Conservation (phyloP, 2,113 vertebrate genomes). For the Melanerpes formicivorus region DNA sequence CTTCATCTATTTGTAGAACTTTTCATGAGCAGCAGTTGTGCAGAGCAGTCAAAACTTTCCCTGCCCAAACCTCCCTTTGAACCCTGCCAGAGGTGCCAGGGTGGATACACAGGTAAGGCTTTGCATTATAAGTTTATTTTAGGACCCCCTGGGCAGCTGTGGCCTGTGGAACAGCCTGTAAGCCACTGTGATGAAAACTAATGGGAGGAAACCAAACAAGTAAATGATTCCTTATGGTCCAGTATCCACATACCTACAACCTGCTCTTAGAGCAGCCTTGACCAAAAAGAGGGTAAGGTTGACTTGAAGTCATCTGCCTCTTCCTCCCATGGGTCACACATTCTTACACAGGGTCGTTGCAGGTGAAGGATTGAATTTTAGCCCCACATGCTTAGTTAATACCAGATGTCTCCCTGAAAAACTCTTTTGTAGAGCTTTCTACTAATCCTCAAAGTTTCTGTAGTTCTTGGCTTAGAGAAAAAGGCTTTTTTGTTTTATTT, state of each 20-base stretch:
- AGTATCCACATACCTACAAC: background rate
- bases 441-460: conserved; percentile 16
- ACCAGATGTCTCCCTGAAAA: conserved; percentile 51
- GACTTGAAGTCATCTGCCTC: background rate
- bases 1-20: background rate
- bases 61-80: background rate
- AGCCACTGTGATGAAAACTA: background rate
- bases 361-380: conserved; percentile 45
- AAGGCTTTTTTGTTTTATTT: conserved; percentile 10
- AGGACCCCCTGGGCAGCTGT: background rate
- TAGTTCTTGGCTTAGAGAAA: conserved; percentile 23
- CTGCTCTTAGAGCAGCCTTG: background rate
- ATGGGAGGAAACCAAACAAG: background rate
- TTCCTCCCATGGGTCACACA: conserved; percentile 26
- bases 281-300: background rate
- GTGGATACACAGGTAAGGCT: background rate
- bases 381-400: conserved; percentile 46
- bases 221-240: conserved; percentile 5
- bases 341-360: background rate
- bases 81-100: background rate
- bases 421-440: conserved; percentile 44
- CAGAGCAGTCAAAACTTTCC: background rate
- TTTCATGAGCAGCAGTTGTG: background rate
- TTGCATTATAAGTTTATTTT: background rate
- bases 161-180: background rate